Percentiles rank a stretch among this genome's conserved stretches.
These are phyloP conservation scores for Battus philenor DNA, from an alignment of 1,140 invertebrate species.

Conservation along the genomic window DNA sequence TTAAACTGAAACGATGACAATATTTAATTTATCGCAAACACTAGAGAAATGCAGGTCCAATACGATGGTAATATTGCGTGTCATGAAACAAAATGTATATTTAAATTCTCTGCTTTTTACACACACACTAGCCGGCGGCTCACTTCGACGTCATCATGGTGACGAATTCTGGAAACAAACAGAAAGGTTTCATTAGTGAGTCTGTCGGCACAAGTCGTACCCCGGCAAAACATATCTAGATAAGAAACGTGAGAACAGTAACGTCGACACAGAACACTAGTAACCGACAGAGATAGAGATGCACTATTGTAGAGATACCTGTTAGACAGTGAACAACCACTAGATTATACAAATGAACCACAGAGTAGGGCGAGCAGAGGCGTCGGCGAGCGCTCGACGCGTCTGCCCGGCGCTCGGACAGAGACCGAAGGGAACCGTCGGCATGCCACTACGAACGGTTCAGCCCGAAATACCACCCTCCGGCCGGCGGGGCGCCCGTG, in stretches of 20 bases:
- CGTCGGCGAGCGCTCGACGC: constrained; percentile 24
- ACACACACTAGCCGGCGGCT: constrained; percentile 76
- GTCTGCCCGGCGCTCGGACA: constrained; percentile 33
- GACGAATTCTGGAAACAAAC: constrained; percentile 93
- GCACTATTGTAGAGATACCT: constrained; percentile 49
- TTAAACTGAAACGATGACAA: constrained; percentile 73
- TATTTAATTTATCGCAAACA: constrained; percentile 75
- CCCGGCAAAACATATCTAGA: constrained; percentile 35
- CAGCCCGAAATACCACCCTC: constrained; percentile 65
- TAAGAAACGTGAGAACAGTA: constrained; percentile 24
- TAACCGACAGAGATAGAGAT: constrained; percentile 57
- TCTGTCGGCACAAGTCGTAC: background rate
- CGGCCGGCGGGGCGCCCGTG: constrained; percentile 23
- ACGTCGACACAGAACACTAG: constrained; percentile 38
- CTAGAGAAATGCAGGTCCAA: constrained; percentile 78
- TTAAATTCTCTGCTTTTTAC: constrained; percentile 76
- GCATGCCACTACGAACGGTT: constrained; percentile 63
- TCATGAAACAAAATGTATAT: constrained; percentile 77
- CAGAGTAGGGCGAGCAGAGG: constrained; percentile 24
- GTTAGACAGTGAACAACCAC: constrained; percentile 43
- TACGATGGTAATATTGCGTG: constrained; percentile 77
- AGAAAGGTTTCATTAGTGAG: constrained; percentile 38
- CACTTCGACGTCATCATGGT: constrained; percentile 99
- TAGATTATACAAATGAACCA: constrained; percentile 28
- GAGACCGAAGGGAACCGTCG: constrained; percentile 37